Base-by-base conservation (phyloP, 2,113 vertebrate genomes). In the Lepus europaeus region DNA sequence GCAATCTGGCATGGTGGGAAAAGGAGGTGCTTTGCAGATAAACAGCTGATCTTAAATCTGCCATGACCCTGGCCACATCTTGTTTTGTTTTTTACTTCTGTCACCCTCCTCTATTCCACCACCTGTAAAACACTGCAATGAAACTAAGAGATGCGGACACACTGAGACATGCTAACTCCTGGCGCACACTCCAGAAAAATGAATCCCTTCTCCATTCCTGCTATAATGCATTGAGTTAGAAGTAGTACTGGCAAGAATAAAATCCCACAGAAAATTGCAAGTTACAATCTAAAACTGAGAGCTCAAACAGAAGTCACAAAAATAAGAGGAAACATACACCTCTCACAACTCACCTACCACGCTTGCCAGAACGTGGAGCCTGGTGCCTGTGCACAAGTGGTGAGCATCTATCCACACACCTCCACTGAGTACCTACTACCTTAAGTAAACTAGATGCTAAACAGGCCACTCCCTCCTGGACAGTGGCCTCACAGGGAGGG, bases 291-390 rank as follows among this genome's bases (percentile, higher is more conserved):
- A 78, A 63, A 31, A 88, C 11, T 61, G 25, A 29, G 6, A 27
- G 33, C 59, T 33, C 77, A 85, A 73, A 56, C 63, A 80, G 36
- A 92, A 90, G 78, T 69, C 1, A n/a, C 14, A 92, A 66, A 66
- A 66, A 73, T 74, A 61, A 89, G 72, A 6, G 27, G 14, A 74
- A 64, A 76, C 7, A 5, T 53, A 45, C 29, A 23, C 49, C 5
- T 63, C 16, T 53, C 69, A n/a, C 27, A 69, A 11, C 64, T 81
- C 6, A 74, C 29, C 59, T 76, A 9, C 17, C 19, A 45, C 29
- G 25, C 29, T 59, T 20, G 53, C 81, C 9, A 90, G 66, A 74
- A 83, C 87, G 20, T 5, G 13, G 23, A n/a, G 45, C 2, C 11
- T 6, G 1, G 0, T 10, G 29, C 23, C 29, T 45, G 25, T 2